Evolutionary conservation across 2,888 invertebrate genomes (phyloP), one percentile per base, ranked within the genome.

Genomic region (Cremastobaeus sp.): DNA sequence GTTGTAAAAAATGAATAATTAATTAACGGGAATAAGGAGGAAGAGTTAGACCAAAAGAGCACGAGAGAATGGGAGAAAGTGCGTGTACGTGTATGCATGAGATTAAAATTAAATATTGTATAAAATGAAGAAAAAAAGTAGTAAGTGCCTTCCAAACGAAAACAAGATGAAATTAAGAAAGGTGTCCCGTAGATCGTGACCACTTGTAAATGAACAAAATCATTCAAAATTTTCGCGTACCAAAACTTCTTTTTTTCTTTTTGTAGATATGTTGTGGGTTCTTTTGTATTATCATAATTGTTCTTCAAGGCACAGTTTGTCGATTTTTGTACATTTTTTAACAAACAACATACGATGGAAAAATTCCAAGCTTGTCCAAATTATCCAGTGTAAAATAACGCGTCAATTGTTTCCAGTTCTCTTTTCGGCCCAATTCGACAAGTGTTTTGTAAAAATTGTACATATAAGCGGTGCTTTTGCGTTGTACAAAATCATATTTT

Each of bases 71-170:
- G 77, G 65, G 69, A 76, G 70, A 72, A 75, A 74, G 72, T 77
- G 79, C 52, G 74, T 72, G 78, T 73, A 65, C 54, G 76, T 62
- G 69, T 57, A 60, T 66, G 77, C 50, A 59, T 74, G 78, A 74
- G 71, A 73, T 77, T 83, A 81, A 84, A 83, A 81, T 81, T 82
- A 84, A 81, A 82, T 83, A 86, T 80, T 92, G 92, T 92, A 92
- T 93, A 92, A 92, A 91, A 89, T 89, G 83, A 64, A 48, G 71
- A 60, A 89, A 90, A 90, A 90, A 91, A 90, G 92, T 93, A 92
- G 92, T 92, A 93, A 93, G 93, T 93, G 93, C 93, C 93, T 93
- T 93, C 92, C 92, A 93, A 91, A 90, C 73, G 80, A 85, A 79
- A 81, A 77, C 76, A 80, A 76, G 50, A 89, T 41, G 74, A 79